Evolutionary conservation across 2,113 vertebrate species (phyloP).

Genomic region (Dipodomys spectabilis): DNA sequence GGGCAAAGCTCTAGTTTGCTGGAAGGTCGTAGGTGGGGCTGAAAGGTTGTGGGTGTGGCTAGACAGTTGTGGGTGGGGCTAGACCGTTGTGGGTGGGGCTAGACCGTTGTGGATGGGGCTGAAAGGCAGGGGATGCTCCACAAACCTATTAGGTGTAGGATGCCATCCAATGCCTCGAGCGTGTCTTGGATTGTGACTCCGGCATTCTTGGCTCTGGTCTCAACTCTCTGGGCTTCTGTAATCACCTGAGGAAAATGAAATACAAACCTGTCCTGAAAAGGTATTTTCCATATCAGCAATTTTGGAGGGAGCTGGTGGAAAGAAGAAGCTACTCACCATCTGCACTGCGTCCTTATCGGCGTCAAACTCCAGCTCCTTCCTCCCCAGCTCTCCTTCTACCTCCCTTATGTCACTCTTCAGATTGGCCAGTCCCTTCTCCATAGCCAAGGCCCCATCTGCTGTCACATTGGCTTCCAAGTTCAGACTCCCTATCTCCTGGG

Average conservation of each 20-base stretch:
- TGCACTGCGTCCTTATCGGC: conserved; percentile 67
- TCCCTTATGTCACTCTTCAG: conserved; percentile 77
- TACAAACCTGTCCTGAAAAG: neutral
- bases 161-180: conserved; percentile 82
- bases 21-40: too few species aligned
- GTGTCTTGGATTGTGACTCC: conserved; percentile 83
- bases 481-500: conserved; percentile 85
- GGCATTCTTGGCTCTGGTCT: conserved; percentile 80
- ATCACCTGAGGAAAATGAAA: conserved; percentile 79
- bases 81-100: neutral
- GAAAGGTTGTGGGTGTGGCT: neutral
- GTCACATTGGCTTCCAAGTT: conserved; percentile 87
- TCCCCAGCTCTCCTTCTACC: conserved; percentile 75
- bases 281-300: neutral
- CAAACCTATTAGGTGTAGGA: conserved; percentile 90
- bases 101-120: too few species aligned
- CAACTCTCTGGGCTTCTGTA: conserved; percentile 81
- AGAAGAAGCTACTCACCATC: conserved; percentile 71
- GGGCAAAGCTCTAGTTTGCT: neutral
- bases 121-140: neutral
- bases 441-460: conserved; percentile 83
- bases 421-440: conserved; percentile 86
- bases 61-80: too few species aligned
- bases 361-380: conserved; percentile 73
- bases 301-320: neutral